Evolutionary conservation across 2,888 invertebrate species (phyloP).

Genomic region (Lomographa bimaculata): DNA sequence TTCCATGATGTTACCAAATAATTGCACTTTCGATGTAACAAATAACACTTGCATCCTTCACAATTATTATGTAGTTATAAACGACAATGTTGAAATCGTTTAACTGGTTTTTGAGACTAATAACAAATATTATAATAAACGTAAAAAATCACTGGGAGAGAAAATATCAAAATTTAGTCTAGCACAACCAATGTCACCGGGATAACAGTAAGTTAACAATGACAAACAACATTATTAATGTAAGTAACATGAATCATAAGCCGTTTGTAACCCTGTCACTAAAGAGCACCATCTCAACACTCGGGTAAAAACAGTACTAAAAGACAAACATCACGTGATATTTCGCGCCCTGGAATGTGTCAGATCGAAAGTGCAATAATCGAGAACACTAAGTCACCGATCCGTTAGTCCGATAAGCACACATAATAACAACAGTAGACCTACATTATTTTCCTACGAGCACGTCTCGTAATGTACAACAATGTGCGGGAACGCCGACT

Average conservation of each 20-base stretch:
- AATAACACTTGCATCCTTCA: constrained; percentile 3
- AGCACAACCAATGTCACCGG: background rate
- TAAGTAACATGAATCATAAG: constrained; percentile 7
- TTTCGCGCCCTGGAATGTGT: constrained; percentile 42
- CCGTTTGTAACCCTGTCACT: too few relatives aligned
- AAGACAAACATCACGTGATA: constrained; percentile 4
- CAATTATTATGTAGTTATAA: too few relatives aligned
- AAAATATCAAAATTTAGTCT: too few relatives aligned
- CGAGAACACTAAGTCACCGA: constrained; percentile 39
- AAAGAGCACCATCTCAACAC: too few relatives aligned
- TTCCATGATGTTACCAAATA: constrained; percentile 41
- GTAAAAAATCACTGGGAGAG: too few relatives aligned
- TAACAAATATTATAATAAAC: background rate
- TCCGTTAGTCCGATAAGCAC: constrained; percentile 53
- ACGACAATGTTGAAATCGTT: too few relatives aligned
- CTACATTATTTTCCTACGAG: constrained; percentile 46
- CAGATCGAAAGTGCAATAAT: constrained; percentile 69
- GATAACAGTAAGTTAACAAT: constrained; percentile 1
- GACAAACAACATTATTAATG: constrained; percentile 6
- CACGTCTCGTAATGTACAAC: constrained; percentile 37
- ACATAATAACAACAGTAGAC: constrained; percentile 45
- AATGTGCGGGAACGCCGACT: constrained; percentile 30
- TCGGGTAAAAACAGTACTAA: constrained; percentile 7
- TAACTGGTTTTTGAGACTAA: too few relatives aligned
- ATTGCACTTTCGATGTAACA: constrained; percentile 65